Conservation (phyloP, 2,888 invertebrate species). For the Onthophagus sagittarius region DNA sequence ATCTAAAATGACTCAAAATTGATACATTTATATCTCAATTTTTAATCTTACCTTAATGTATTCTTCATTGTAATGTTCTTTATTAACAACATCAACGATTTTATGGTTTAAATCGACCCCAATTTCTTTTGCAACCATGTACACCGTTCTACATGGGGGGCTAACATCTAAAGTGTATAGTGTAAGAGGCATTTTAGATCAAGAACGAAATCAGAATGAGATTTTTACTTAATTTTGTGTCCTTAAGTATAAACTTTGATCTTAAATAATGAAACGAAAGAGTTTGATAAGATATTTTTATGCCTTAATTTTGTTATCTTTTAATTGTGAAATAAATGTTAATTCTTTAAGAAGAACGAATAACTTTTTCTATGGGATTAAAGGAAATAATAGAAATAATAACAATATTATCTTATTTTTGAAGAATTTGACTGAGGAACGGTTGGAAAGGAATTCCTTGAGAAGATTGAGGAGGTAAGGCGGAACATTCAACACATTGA, state of each 20-base stretch:
- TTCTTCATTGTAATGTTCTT: slow-evolving; percentile 45
- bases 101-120: slow-evolving; percentile 27
- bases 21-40: neutral
- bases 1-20: slow-evolving; percentile 43
- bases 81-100: slow-evolving; percentile 42
- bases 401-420: no score
- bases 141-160: slow-evolving; percentile 20
- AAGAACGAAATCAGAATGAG: neutral
- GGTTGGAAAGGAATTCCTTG: no score
- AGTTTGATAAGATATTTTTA: no score
- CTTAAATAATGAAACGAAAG: slow-evolving; percentile 13
- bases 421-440: no score
- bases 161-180: slow-evolving; percentile 22
- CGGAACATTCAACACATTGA: no score
- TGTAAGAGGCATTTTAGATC: slow-evolving; percentile 18
- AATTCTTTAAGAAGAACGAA: no score
- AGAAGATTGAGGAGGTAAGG: no score
- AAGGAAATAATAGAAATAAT: no score
- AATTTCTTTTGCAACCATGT: slow-evolving; percentile 16
- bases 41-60: slow-evolving; percentile 44
- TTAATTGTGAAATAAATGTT: no score
- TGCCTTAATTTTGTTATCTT: no score
- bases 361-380: no score
- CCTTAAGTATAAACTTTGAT: neutral
- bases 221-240: neutral